Evolutionary conservation across 2,888 invertebrate genomes (phyloP).

Genomic region (Capitulum mitella): DNA sequence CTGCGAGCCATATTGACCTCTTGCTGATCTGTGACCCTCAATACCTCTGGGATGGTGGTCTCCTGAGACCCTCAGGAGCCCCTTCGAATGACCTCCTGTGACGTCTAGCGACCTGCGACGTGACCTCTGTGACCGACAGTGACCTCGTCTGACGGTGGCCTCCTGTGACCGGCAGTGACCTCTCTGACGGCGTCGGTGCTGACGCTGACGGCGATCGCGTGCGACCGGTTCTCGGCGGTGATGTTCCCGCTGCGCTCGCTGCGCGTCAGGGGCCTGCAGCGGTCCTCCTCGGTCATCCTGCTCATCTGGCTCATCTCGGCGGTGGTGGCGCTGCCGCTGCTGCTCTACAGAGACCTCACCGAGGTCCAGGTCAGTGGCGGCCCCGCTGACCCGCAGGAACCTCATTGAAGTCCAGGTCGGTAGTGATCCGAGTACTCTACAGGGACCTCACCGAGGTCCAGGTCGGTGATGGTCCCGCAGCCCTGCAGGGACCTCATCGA

Average conservation of each 20-base stretch:
- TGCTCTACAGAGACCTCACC: conserved; percentile 42
- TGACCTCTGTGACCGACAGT: no score
- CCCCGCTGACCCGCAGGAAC: conserved; percentile 39
- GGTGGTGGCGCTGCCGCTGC: conserved; percentile 43
- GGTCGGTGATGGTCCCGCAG: background rate
- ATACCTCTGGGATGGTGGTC: no score
- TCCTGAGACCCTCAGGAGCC: no score
- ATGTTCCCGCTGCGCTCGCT: conserved; percentile 44
- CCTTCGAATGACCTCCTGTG: no score
- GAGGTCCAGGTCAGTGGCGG: conserved; percentile 37
- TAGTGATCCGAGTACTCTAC: conserved; percentile 37
- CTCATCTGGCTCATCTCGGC: conserved; percentile 45
- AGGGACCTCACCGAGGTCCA: conserved; percentile 38
- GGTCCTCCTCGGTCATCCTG: conserved; percentile 45
- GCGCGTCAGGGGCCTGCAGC: conserved; percentile 37
- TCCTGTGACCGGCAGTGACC: conserved; percentile 40
- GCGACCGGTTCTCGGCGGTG: conserved; percentile 48
- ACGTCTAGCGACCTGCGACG: no score
- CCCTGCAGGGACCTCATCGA: background rate
- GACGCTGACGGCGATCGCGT: conserved; percentile 47
- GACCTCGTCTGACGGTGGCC: no score
- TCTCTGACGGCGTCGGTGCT: conserved; percentile 46
- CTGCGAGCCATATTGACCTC: no score
- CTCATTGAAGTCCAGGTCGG: conserved; percentile 38
- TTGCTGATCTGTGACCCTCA: no score